Evolutionary conservation across 2,797 vertebrate species (phyloP).

Genomic region (Tadarida brasiliensis): DNA sequence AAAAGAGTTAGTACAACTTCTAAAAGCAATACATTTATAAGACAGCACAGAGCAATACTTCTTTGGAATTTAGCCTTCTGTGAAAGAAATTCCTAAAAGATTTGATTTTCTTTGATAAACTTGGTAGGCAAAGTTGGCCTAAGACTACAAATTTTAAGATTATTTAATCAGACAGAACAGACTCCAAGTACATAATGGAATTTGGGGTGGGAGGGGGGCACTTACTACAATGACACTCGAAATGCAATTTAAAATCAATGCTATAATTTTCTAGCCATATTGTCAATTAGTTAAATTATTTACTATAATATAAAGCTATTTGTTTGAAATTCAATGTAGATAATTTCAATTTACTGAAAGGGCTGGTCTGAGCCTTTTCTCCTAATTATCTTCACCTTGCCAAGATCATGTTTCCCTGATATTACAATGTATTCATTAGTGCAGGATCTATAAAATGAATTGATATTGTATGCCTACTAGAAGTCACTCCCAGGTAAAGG

Average conservation of each 20-base stretch:
- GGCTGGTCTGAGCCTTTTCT: background rate
- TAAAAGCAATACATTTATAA: background rate
- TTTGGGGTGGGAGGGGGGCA: background rate
- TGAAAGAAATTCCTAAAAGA: background rate
- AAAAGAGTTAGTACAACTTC: constrained; percentile 6
- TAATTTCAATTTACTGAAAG: constrained; percentile 52
- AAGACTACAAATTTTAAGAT: background rate
- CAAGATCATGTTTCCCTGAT: background rate
- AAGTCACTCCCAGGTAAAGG: background rate
- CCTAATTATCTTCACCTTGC: background rate
- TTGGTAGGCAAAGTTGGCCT: background rate
- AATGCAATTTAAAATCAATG: constrained; percentile 60
- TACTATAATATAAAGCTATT: constrained; percentile 31
- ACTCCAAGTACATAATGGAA: constrained; percentile 10
- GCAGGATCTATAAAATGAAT: background rate
- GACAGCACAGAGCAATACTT: background rate
- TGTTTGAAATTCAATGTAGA: background rate
- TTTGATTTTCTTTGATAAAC: constrained; percentile 16
- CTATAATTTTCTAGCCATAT: constrained; percentile 25
- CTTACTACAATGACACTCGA: constrained; percentile 12
- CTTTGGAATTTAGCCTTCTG: background rate
- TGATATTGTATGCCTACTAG: background rate
- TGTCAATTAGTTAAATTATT: constrained; percentile 59
- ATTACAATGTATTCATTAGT: constrained; percentile 4
- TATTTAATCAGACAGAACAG: background rate